Evolutionary conservation across 2,888 invertebrate genomes (phyloP).

Genomic region (Leptinotarsa juncta): DNA sequence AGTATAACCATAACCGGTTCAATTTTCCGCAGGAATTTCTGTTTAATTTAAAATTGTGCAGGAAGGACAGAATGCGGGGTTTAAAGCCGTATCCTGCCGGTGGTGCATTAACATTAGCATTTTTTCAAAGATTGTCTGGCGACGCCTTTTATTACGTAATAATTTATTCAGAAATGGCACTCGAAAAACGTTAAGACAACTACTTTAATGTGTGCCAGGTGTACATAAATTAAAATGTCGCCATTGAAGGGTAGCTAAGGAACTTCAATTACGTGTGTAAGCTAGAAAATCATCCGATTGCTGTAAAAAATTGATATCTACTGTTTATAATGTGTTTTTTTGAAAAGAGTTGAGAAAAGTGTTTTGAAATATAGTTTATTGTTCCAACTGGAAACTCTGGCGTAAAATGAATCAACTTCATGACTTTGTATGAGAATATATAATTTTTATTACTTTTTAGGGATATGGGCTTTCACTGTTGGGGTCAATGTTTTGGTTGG

Average conservation of each 20-base stretch:
- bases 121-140: conserved; percentile 14
- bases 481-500: no score
- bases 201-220: conserved; percentile 19
- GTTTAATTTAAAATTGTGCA: conserved; percentile 14
- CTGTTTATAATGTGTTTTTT: no score
- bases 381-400: no score
- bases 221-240: conserved; percentile 12
- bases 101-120: conserved; percentile 20
- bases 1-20: conserved; percentile 11
- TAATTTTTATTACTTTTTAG: no score
- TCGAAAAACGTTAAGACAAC: conserved; percentile 10
- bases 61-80: not conserved
- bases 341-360: no score
- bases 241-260: not conserved
- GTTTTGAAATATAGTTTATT: no score
- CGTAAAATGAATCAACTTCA: no score
- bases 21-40: conserved; percentile 17
- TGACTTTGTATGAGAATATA: no score
- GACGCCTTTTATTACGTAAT: conserved; percentile 17
- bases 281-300: not conserved
- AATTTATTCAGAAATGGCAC: conserved; percentile 18
- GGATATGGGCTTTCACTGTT: no score
- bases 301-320: not conserved
- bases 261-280: not conserved
- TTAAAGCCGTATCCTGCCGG: not conserved